Evolutionary conservation across 2,888 invertebrate species (phyloP).

Genomic region (Ophioninae sp.): DNA sequence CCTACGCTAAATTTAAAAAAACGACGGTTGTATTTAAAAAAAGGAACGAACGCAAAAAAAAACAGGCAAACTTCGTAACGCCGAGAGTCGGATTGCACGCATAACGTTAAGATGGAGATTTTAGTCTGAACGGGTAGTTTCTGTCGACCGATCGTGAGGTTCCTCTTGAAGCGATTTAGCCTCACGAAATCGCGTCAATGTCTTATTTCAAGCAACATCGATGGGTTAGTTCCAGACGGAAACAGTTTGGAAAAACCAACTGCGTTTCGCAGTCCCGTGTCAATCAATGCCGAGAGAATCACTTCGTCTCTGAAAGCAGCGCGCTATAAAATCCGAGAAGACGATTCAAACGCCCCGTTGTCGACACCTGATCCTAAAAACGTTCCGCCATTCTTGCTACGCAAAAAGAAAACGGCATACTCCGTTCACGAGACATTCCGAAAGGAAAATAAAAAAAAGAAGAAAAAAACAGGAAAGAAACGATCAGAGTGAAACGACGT

Average conservation of each 20-base stretch:
- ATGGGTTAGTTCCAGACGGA: conserved; percentile 20
- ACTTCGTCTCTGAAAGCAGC: conserved; percentile 16
- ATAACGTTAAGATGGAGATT: conserved; percentile 10
- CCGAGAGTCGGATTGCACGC: neutral
- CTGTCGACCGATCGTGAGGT: conserved; percentile 14
- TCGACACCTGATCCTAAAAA: conserved; percentile 19
- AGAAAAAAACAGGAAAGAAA: conserved; percentile 2
- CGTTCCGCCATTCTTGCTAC: neutral
- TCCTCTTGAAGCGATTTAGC: neutral
- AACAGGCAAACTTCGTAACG: neutral
- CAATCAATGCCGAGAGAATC: conserved; percentile 16
- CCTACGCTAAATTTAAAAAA: no score
- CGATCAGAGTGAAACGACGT: neutral
- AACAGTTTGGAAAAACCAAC: conserved; percentile 25
- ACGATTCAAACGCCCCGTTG: neutral
- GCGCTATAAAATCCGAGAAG: conserved; percentile 15
- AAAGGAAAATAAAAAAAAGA: neutral
- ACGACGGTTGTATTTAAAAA: neutral
- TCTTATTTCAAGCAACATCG: neutral
- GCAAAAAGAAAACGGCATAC: neutral
- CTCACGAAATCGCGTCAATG: conserved; percentile 9
- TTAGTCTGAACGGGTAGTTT: conserved; percentile 7
- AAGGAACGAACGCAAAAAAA: neutral
- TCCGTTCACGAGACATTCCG: neutral
- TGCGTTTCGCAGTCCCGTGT: conserved; percentile 20